Conservation (phyloP, 2,113 vertebrate species). For the Varanus komodoensis region DNA sequence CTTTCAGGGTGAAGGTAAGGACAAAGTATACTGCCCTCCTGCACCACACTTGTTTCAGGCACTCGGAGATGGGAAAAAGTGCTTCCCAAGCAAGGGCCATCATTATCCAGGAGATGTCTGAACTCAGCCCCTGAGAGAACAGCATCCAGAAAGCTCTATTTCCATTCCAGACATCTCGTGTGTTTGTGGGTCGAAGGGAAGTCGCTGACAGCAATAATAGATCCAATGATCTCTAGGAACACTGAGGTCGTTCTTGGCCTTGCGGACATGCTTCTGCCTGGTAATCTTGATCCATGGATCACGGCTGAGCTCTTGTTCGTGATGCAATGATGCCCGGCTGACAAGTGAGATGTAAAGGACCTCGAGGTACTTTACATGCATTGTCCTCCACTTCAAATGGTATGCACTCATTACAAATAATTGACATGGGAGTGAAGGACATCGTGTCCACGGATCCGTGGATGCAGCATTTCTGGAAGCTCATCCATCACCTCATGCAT, state of each 20-base stretch:
- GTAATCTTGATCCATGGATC: slow-evolving; percentile 27
- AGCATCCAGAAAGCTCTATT: background rate
- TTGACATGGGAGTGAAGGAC: background rate
- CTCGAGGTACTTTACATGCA: background rate
- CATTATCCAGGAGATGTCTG: background rate
- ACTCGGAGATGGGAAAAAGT: too few species aligned
- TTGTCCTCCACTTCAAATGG: background rate
- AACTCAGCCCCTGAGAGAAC: too few species aligned
- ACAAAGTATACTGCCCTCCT: background rate
- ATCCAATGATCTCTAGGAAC: background rate
- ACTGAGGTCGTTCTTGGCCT: background rate
- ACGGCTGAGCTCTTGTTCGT: slow-evolving; percentile 9
- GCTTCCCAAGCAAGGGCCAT: background rate
- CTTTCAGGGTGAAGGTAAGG: background rate
- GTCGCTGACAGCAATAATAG: background rate
- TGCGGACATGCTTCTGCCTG: rapidly evolving
- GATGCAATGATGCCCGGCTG: background rate
- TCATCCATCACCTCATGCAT: background rate
- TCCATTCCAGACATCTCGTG: background rate
- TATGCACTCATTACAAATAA: background rate
- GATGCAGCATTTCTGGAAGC: background rate
- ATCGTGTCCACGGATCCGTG: background rate
- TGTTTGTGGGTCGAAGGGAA: background rate
- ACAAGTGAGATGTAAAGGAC: slow-evolving; percentile 12
- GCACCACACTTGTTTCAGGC: background rate